phyloP scores from a whole-genome alignment of 2,797 vertebrate species.

The Oreortyx pictus region DNA sequence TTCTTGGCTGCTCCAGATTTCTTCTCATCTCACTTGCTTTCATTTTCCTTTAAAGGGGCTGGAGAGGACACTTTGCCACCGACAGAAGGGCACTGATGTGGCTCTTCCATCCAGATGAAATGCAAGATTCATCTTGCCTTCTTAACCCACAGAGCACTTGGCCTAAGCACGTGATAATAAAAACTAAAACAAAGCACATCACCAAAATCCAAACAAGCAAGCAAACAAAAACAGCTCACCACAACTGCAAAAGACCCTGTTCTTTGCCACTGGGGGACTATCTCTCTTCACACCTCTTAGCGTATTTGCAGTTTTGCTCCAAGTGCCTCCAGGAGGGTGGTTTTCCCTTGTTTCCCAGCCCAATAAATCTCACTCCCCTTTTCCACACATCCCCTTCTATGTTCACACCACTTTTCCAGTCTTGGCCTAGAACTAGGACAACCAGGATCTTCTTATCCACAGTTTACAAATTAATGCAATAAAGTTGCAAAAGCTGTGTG shows the following conservation, averaged over 20 bases:
- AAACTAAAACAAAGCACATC: not conserved
- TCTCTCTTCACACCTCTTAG: not conserved
- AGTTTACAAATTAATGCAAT: not conserved
- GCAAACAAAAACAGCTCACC: not conserved
- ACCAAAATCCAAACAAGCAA: not conserved
- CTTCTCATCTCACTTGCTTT: not conserved
- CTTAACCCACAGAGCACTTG: not conserved
- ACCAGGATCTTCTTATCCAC: not conserved
- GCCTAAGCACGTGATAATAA: not conserved
- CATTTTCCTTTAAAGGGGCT: not conserved
- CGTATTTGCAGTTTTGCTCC: not conserved
- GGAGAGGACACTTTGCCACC: not conserved
- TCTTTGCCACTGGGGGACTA: not conserved
- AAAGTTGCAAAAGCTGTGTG: not conserved
- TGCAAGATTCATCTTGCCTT: not conserved
- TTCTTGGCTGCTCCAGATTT: not conserved
- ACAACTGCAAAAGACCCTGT: not conserved
- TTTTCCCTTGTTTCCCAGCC: not conserved
- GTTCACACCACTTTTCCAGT: not conserved
- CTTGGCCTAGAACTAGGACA: not conserved
- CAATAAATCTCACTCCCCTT: conserved; percentile 4
- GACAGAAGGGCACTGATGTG: not conserved
- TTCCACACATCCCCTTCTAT: not conserved
- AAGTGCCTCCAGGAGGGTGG: not conserved
- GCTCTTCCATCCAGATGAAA: not conserved